Base-by-base conservation (phyloP, 1,140 invertebrate species). In the Leptinotarsa undecemlineata region DNA sequence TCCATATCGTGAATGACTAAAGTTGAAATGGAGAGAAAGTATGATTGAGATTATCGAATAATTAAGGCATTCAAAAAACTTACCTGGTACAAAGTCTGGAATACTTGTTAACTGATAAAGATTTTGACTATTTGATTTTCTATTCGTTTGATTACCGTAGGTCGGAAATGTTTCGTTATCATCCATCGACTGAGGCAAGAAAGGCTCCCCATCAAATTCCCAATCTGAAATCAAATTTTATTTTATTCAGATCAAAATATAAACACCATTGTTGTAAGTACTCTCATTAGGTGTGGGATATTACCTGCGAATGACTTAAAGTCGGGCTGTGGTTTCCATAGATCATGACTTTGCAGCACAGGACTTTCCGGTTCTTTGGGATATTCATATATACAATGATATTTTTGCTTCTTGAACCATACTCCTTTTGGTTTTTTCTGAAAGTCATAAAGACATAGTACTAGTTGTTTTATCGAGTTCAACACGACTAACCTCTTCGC, bases 361-460 rank as follows among this genome's bases (percentile, higher is more conserved):
- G 84, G 81, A 81, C 83, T 84, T 70, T 85, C 84, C 2, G 84
- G 84, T 84, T 94, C 92, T 78, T 91, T 89, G 26, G 93, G 93
- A 85, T 95, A 94, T 82, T 94, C 92, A 82, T 94, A 95, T 57
- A 94, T 91, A 81, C 92, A 92, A 82, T 93, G 92, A 83, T 93
- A 93, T 81, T 91, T 91, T 85, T 94, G 92, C 77, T 92, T 91
- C 83, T 95, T 93, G 86, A 94, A 95, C 84, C 91, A 92, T 47
- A 95, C 93, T 78, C 87, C 84, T 74, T 82, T 82, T 15, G 85
- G 83, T 82, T 88, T 88, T 82, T 88, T 88, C 76, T 57, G 51
- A 57, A 57, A 57, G n/a, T 57, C 15, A 15, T 17, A 8, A 57
- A 19, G 51, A 57, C 15, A 57, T 57, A n/a, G 4, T 19, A 57